A percentile compares a stretch with the other conserved stretches of the same genome.
Conservation (phyloP, 2,888 invertebrate genomes). For the Brenthis ino region DNA sequence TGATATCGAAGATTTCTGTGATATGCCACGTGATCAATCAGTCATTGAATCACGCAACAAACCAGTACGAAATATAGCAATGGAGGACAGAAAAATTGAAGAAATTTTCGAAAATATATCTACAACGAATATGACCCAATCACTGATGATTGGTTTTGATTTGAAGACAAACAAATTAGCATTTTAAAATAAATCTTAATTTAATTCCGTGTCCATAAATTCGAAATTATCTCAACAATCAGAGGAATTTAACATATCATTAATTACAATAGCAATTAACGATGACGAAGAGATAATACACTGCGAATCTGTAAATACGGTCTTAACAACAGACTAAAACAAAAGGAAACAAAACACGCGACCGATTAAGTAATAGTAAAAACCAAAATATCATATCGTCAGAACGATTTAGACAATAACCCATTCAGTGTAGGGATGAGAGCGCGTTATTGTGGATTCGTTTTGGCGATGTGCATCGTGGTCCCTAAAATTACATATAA, state of each 20-base stretch:
- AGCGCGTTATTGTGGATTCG: constrained; percentile 50
- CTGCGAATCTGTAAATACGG: constrained; percentile 45
- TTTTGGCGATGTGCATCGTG: constrained; percentile 49
- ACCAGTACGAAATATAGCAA: constrained; percentile 10
- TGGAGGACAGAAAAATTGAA: constrained; percentile 6
- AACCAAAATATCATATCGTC: constrained; percentile 47
- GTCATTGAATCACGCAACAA: constrained; percentile 40
- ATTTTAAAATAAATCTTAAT: constrained; percentile 34
- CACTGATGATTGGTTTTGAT: constrained; percentile 49
- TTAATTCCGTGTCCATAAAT: constrained; percentile 42
- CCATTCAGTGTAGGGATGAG: constrained; percentile 38
- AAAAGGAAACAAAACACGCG: neutral
- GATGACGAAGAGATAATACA: constrained; percentile 23
- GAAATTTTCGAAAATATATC: constrained; percentile 19
- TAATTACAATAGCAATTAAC: constrained; percentile 16
- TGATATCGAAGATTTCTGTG: constrained; percentile 24
- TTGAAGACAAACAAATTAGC: constrained; percentile 39
- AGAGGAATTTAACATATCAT: constrained; percentile 9
- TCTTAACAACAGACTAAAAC: neutral
- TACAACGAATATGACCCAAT: constrained; percentile 43
- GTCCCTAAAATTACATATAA: constrained; percentile 37
- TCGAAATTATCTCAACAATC: constrained; percentile 37
- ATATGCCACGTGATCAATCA: constrained; percentile 41
- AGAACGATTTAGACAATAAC: constrained; percentile 53
- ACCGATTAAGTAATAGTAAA: constrained; percentile 34